Percentiles rank a stretch among this genome's conserved stretches.
These are phyloP conservation scores for Nephrotoma guestfalica DNA, from an alignment of 2,888 invertebrate species.

Conservation along the genomic window DNA sequence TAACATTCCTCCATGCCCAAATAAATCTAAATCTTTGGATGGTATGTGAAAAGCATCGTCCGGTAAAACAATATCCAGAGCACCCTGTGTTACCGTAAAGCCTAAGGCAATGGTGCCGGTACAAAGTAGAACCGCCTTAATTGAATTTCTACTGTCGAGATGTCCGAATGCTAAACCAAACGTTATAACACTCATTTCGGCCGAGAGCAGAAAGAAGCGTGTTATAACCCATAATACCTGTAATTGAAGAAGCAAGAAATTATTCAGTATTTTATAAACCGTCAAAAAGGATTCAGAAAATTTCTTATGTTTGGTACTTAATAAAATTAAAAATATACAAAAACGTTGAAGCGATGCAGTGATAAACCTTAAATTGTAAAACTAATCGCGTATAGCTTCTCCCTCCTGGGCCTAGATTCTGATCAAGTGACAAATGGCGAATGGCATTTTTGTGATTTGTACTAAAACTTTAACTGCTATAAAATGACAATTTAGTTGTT, in stretches of 20 bases:
- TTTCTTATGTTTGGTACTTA: no score
- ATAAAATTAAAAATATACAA: no score
- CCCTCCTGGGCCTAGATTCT: no score
- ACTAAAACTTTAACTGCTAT: background rate
- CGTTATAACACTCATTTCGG: conserved; percentile 3
- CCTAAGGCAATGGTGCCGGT: conserved; percentile 1
- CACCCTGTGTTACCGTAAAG: conserved; percentile 1
- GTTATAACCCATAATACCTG: conserved; percentile 1
- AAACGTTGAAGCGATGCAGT: no score
- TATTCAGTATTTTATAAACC: no score
- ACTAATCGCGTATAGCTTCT: background rate
- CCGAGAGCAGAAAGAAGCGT: background rate
- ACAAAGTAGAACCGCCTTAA: background rate
- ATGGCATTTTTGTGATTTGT: background rate
- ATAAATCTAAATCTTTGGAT: conserved; percentile 5
- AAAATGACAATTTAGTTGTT: no score
- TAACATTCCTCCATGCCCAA: conserved; percentile 1
- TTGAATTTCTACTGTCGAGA: conserved; percentile 2
- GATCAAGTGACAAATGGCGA: no score
- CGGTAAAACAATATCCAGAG: conserved; percentile 1
- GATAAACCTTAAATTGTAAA: no score
- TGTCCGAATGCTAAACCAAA: conserved; percentile 2
- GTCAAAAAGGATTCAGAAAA: no score
- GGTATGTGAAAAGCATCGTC: conserved; percentile 5
- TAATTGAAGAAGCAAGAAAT: no score